Conservation (phyloP, 2,888 invertebrate genomes). For the Teinopalpus imperialis region DNA sequence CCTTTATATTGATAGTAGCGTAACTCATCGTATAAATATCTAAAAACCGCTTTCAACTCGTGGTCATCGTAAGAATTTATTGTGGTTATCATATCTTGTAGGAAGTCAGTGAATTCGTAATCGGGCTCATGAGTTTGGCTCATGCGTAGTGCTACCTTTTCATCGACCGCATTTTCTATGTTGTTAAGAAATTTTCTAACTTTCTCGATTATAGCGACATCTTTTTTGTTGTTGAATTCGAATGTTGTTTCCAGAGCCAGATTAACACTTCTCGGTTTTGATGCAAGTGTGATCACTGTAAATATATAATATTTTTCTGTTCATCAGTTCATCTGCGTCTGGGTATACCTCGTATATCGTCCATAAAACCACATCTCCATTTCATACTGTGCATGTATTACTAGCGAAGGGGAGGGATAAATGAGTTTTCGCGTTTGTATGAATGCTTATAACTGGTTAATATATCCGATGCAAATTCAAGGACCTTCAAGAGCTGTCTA, state of each 20-base stretch:
- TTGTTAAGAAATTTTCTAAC: slow-evolving; percentile 2
- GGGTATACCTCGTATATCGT: no score
- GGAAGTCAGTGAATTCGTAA: slow-evolving; percentile 14
- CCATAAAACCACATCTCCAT: no score
- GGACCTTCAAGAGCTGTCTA: no score
- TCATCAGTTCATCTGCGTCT: no score
- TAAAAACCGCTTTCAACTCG: slow-evolving; percentile 10
- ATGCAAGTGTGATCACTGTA: slow-evolving; percentile 2
- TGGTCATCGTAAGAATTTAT: slow-evolving; percentile 8
- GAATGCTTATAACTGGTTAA: no score
- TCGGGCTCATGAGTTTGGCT: not conserved
- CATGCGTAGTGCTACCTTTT: not conserved
- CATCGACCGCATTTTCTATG: slow-evolving; percentile 10
- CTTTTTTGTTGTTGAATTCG: slow-evolving; percentile 18
- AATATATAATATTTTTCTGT: no score
- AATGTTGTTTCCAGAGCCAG: slow-evolving; percentile 22
- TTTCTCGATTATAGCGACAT: slow-evolving; percentile 14
- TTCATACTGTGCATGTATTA: no score
- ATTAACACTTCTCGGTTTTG: slow-evolving; percentile 22
- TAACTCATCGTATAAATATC: not conserved
- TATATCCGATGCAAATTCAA: no score
- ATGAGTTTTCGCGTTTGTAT: no score
- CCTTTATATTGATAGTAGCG: not conserved
- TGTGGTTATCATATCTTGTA: slow-evolving; percentile 7
- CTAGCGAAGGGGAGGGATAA: no score